Base-by-base conservation (phyloP, 2,888 invertebrate species). In the Andrena chrysosceles region DNA sequence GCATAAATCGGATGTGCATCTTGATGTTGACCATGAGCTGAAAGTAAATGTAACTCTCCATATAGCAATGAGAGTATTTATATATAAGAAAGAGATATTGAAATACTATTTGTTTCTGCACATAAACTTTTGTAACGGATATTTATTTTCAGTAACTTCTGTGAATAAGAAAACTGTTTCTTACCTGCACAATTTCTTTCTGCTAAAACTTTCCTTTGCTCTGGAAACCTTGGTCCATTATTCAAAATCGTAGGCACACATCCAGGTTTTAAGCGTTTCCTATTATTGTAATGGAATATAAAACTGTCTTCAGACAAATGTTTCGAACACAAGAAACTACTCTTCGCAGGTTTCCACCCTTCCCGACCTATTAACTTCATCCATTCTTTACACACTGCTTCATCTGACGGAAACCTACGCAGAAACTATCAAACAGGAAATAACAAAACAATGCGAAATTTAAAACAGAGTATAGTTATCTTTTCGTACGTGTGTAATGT, bases 181-280 rank as follows among this genome's bases (percentile, higher is more conserved):
- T n/a, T 49, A 49, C 49, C 49, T 49, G 49, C n/a, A 49, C n/a
- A 49, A 49, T 49, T 49, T 49, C 49, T 49, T 49, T 49, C 49
- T n/a, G 2, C 16, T n/a, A 52, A 52, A 35, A 35, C 10, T 35
- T 35, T 35, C 35, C 35, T 35, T 35, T 35, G 35, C 35, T 35
- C 10, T 35, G 35, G 35, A 35, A 35, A 35, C n/a, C n/a, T 52
- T 52, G 52, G 6, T 20, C n/a, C n/a, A n/a, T 52, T 52, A n/a
- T 16, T 52, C n/a, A 52, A 52, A 52, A 52, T 52, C 2, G 52
- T 52, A 52, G 52, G n/a, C n/a, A 52, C 52, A 52, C n/a, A n/a
- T 52, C n/a, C 6, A 20, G 52, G 52, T 52, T 52, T 52, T n/a
- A 52, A 52, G 6, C 52, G n/a, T 52, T 52, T 52, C 7, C 52